Evolutionary conservation across 2,888 invertebrate species (phyloP).

Genomic region (Rhamnusium bicolor): DNA sequence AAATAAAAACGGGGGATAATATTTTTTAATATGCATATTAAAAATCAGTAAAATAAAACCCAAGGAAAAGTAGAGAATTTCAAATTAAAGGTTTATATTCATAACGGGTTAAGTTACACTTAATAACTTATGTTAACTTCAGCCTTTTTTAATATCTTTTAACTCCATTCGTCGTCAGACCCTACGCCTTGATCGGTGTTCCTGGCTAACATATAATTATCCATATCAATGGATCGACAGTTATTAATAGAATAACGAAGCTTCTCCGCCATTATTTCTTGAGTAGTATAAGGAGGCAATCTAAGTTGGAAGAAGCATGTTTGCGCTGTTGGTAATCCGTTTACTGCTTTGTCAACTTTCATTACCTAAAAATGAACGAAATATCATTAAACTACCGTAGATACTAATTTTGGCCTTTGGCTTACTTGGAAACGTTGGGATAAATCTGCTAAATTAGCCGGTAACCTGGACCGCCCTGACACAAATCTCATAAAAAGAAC

Average conservation of each 20-base stretch:
- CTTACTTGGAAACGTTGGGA: conserved; percentile 77
- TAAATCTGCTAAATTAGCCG: conserved; percentile 78
- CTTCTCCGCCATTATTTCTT: conserved; percentile 76
- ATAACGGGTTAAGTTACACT: conserved; percentile 1
- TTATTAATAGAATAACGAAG: conserved; percentile 79
- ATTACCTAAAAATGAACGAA: conserved; percentile 69
- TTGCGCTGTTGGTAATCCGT: conserved; percentile 78
- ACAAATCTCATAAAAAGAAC: conserved; percentile 80
- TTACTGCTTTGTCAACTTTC: conserved; percentile 74
- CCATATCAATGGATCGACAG: conserved; percentile 80
- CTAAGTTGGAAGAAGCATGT: conserved; percentile 78
- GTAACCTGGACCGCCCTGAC: conserved; percentile 77
- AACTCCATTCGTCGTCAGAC: conserved; percentile 72
- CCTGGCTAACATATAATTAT: conserved; percentile 79
- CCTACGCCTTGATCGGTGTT: conserved; percentile 72
- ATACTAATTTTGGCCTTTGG: neutral
- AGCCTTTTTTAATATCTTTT: conserved; percentile 34
- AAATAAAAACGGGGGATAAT: neutral
- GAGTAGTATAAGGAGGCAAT: conserved; percentile 76
- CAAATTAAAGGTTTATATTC: conserved; percentile 7
- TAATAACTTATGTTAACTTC: conserved; percentile 22
- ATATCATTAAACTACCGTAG: no score
- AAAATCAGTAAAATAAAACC: conserved; percentile 10
- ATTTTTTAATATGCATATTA: conserved; percentile 7
- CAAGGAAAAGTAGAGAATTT: neutral